Conservation (phyloP, 2,797 vertebrate species). For the Spea hammondii region DNA sequence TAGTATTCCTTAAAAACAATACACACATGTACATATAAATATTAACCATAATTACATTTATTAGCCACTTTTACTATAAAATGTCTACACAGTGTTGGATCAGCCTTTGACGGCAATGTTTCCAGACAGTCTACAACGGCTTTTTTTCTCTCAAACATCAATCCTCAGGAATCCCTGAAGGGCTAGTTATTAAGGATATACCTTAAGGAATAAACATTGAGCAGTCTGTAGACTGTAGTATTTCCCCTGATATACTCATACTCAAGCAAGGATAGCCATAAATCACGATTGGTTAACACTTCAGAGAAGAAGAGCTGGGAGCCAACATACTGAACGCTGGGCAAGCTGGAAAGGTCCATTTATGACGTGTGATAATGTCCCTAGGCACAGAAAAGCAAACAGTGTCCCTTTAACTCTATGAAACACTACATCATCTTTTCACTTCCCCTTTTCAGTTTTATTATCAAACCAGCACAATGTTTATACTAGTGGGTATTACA, state of each 20-base stretch:
- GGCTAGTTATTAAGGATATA: background rate
- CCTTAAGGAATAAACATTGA: background rate
- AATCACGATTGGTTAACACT: background rate
- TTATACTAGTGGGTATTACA: conserved; percentile 99
- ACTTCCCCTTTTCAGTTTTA: conserved; percentile 89
- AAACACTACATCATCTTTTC: conserved; percentile 87
- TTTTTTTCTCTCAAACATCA: background rate
- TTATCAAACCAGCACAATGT: conserved; percentile 92
- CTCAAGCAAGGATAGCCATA: background rate
- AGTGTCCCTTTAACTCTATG: conserved; percentile 73
- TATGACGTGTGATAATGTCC: conserved; percentile 6
- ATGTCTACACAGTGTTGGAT: no score
- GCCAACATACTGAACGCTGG: background rate
- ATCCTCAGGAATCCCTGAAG: background rate
- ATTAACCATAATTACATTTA: no score
- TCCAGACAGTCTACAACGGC: no score
- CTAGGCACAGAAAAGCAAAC: conserved; percentile 56
- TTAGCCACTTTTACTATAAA: no score
- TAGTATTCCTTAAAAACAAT: no score
- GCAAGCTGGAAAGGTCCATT: conserved; percentile 1
- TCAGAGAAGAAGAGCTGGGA: background rate
- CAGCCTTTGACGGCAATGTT: no score
- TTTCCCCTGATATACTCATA: background rate
- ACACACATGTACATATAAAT: no score
- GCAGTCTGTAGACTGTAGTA: background rate